Percentiles rank a stretch among this genome's conserved stretches.
These are phyloP conservation scores for Esox niger DNA, from an alignment of 2,113 vertebrate species.

Conservation along the genomic window DNA sequence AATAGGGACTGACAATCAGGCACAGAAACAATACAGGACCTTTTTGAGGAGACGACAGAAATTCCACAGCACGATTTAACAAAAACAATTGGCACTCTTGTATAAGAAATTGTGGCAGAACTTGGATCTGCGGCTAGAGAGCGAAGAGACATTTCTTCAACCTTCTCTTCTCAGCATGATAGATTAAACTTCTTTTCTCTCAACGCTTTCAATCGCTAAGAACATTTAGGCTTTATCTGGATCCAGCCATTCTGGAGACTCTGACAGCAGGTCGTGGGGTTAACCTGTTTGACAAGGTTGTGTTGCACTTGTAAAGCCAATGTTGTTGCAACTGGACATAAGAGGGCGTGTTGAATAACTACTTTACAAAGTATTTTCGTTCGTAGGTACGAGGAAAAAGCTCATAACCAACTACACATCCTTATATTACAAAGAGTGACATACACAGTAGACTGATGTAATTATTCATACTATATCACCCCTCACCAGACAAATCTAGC, in stretches of 20 bases:
- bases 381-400: too few species aligned
- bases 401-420: too few species aligned
- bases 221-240: not conserved
- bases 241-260: not conserved
- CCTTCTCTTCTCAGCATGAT: not conserved
- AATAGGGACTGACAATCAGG: constrained; percentile 27
- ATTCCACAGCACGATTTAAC: constrained; percentile 33
- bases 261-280: not conserved
- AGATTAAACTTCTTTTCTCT: not conserved
- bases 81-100: constrained; percentile 18
- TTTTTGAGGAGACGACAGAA: constrained; percentile 13
- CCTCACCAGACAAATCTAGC: too few species aligned
- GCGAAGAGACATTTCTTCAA: not conserved
- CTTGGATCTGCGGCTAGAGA: not conserved
- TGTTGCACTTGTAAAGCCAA: not conserved
- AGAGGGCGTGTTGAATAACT: too few species aligned
- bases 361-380: too few species aligned
- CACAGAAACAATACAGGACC: constrained; percentile 11
- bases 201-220: not conserved
- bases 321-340: too few species aligned
- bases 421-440: too few species aligned
- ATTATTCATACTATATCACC: too few species aligned
- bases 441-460: too few species aligned
- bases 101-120: constrained; percentile 10
- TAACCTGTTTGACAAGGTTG: not conserved